A percentile compares a stretch with the other conserved stretches of the same genome.
Conservation (phyloP, 1,140 invertebrate species). For the Pseudomyrmex concolor region DNA sequence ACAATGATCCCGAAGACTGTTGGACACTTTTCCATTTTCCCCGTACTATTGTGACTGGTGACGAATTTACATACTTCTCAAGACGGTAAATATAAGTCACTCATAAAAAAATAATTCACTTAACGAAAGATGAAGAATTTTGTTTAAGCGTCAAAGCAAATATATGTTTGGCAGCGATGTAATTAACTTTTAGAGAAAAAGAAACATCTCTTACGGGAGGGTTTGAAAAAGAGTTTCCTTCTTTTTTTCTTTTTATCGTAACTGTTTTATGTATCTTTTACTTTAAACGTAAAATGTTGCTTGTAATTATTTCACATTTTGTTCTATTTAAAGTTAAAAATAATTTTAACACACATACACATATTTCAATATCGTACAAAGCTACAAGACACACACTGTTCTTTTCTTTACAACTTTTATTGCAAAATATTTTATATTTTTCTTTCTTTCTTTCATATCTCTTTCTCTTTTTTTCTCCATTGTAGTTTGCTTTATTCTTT, state of each 20-base stretch:
- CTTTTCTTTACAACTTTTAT: background rate
- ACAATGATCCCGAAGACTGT: background rate
- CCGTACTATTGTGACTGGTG: background rate
- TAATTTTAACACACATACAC: background rate
- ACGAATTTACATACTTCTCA: background rate
- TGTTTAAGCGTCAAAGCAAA: slow-evolving; percentile 6
- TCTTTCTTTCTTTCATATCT: background rate
- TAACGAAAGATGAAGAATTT: background rate
- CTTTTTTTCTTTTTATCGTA: background rate
- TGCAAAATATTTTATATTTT: background rate
- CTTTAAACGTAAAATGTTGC: background rate
- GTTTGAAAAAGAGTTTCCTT: background rate
- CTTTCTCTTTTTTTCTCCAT: background rate
- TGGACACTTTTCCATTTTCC: slow-evolving; percentile 22
- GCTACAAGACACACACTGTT: too few species aligned
- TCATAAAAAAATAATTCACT: slow-evolving; percentile 6
- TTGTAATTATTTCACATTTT: slow-evolving; percentile 33
- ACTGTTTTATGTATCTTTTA: background rate
- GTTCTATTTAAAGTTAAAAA: background rate
- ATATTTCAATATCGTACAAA: too few species aligned
- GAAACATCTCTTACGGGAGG: background rate
- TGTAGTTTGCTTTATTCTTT: background rate
- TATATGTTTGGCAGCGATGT: background rate
- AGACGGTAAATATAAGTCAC: background rate
- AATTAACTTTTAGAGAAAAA: slow-evolving; percentile 11